A percentile compares a stretch with the other conserved stretches of the same genome.
phyloP scores from a whole-genome alignment of 2,797 vertebrate species.

The Columba guinea region DNA sequence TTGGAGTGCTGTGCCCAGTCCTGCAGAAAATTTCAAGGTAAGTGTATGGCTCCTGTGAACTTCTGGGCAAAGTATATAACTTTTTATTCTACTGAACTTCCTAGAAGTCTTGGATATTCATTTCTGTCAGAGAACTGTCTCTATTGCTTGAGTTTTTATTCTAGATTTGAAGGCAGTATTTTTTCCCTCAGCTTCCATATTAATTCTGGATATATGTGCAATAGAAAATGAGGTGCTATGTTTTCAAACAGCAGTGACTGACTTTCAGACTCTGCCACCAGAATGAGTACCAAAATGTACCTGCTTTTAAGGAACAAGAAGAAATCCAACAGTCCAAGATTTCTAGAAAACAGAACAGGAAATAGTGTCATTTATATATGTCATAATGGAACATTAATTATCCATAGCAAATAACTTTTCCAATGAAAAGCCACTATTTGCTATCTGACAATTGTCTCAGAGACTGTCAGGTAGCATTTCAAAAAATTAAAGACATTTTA shows the following conservation, averaged over 20 bases:
- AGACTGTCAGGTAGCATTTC: background rate
- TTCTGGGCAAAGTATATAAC: background rate
- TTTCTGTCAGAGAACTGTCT: background rate
- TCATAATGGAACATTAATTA: background rate
- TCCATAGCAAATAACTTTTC: background rate
- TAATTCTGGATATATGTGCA: background rate
- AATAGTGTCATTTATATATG: background rate
- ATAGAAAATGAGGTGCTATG: background rate
- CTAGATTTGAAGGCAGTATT: background rate
- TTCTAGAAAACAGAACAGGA: background rate
- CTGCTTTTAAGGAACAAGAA: background rate
- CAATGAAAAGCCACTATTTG: background rate
- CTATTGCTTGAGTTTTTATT: background rate
- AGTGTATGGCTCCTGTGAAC: slow-evolving; percentile 7
- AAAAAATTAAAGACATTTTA: background rate
- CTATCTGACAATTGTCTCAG: background rate
- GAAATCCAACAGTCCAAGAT: background rate
- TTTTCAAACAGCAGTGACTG: background rate
- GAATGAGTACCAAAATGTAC: background rate
- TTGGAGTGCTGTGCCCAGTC: slow-evolving; percentile 42
- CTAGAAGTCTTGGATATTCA: background rate
- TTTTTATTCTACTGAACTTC: background rate
- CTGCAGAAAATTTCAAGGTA: slow-evolving; percentile 57
- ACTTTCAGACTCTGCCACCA: background rate
- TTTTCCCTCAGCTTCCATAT: background rate